A percentile compares a stretch with the other conserved stretches of the same genome.
These are phyloP conservation scores for Clarias gariepinus DNA, from an alignment of 2,113 vertebrate genomes.

Conservation along the genomic window DNA sequence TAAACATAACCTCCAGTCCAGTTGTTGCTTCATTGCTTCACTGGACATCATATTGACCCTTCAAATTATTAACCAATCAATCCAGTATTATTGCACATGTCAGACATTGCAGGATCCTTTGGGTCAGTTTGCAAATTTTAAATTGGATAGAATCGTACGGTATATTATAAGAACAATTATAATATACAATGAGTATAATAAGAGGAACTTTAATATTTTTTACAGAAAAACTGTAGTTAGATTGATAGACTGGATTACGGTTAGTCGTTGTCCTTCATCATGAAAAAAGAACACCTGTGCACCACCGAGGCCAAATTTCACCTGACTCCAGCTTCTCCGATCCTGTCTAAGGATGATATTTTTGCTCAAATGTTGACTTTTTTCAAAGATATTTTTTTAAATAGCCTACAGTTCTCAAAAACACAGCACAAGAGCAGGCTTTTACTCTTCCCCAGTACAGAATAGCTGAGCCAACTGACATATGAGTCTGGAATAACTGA, in stretches of 20 bases:
- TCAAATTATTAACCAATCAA: slow-evolving; percentile 54
- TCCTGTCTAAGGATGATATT: not conserved
- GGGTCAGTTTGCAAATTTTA: not conserved
- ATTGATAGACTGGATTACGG: not conserved
- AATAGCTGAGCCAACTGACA: not conserved
- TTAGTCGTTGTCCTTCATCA: not conserved
- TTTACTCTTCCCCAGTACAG: not conserved
- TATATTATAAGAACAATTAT: too few species aligned
- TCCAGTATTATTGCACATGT: slow-evolving; percentile 47
- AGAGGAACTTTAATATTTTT: not conserved
- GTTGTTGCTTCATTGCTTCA: slow-evolving; percentile 42
- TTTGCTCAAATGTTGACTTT: not conserved
- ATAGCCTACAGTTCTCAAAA: not conserved
- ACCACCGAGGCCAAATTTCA: not conserved
- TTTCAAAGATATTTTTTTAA: not conserved
- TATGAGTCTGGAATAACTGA: not conserved
- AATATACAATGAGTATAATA: not conserved
- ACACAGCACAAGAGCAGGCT: not conserved
- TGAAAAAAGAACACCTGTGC: not conserved
- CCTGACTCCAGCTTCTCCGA: not conserved
- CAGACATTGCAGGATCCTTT: not conserved
- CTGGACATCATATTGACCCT: slow-evolving; percentile 56
- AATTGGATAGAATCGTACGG: not conserved
- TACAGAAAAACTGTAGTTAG: not conserved
- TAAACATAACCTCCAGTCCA: slow-evolving; percentile 48